These are phyloP conservation scores for Drosophila albomicans DNA, from an alignment of 1,140 invertebrate species.

Conservation along the genomic window DNA sequence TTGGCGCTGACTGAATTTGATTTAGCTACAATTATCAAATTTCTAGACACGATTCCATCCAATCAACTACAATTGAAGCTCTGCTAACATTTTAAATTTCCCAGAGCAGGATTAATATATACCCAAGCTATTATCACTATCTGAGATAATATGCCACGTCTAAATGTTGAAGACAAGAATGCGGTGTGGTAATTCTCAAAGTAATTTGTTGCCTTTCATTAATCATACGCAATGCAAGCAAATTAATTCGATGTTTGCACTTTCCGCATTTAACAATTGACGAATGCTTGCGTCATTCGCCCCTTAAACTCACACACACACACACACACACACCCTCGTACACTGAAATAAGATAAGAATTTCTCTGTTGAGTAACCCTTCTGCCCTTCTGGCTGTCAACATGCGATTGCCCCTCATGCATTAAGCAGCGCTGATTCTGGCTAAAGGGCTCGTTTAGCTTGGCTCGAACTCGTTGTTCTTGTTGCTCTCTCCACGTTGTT, in stretches of 20 bases:
- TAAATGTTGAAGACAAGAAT: conserved; percentile 13
- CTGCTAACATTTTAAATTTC: background rate
- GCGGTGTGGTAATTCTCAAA: conserved; percentile 27
- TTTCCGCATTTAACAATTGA: conserved; percentile 38
- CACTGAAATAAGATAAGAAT: conserved; percentile 26
- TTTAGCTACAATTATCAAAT: conserved; percentile 33
- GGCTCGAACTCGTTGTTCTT: conserved; percentile 22
- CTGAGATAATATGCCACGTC: too few species aligned
- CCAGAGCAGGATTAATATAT: too few species aligned
- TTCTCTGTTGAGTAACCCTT: conserved; percentile 12
- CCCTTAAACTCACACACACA: conserved; percentile 2
- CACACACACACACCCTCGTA: background rate
- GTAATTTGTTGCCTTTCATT: conserved; percentile 48
- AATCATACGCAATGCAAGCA: conserved; percentile 50
- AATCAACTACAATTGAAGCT: background rate
- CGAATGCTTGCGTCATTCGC: conserved; percentile 46
- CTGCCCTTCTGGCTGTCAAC: conserved; percentile 14
- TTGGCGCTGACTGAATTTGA: conserved; percentile 24
- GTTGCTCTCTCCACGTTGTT: background rate
- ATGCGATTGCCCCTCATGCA: conserved; percentile 47
- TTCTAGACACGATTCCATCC: conserved; percentile 5
- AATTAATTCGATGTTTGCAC: conserved; percentile 33
- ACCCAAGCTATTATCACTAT: too few species aligned
- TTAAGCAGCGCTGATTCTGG: conserved; percentile 61
- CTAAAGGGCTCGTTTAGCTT: conserved; percentile 72